phyloP scores from a whole-genome alignment of 1,140 invertebrate species.

The Nixonia krombeini region DNA sequence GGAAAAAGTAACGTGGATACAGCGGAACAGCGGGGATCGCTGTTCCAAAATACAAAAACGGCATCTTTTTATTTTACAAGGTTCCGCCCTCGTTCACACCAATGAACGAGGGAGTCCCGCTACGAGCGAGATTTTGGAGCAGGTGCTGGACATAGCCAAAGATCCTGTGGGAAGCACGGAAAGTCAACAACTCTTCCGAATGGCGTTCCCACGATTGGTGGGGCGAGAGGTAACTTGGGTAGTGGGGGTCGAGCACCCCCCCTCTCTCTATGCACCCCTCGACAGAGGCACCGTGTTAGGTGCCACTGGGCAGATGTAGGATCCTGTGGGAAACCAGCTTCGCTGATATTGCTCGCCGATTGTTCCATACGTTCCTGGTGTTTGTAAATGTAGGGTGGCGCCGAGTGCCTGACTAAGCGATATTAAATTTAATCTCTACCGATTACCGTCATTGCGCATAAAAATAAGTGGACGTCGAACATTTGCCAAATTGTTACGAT shows the following conservation, averaged over 20 bases:
- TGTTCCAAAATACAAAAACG: conserved; percentile 25
- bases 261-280: conserved; percentile 51
- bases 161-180: conserved; percentile 70
- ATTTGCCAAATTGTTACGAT: too few relatives aligned
- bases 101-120: conserved; percentile 22
- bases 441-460: conserved; percentile 2
- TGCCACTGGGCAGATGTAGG: conserved; percentile 62
- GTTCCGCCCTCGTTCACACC: conserved; percentile 37
- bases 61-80: not conserved
- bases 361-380: conserved; percentile 13
- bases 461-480: too few relatives aligned
- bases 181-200: conserved; percentile 72
- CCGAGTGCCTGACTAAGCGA: conserved; percentile 18
- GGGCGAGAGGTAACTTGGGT: conserved; percentile 24
- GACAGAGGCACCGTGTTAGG: conserved; percentile 42
- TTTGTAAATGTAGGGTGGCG: conserved; percentile 14
- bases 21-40: not conserved
- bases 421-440: conserved; percentile 39
- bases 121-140: conserved; percentile 35
- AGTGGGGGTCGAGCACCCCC: conserved; percentile 27
- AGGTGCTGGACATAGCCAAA: conserved; percentile 60
- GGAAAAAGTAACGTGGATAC: too few relatives aligned
- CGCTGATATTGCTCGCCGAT: conserved; percentile 33
- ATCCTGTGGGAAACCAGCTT: conserved; percentile 66
- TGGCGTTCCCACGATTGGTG: conserved; percentile 69